These are phyloP conservation scores for Drymodes brunneopygia DNA, from an alignment of 2,113 vertebrate genomes.

Conservation along the genomic window DNA sequence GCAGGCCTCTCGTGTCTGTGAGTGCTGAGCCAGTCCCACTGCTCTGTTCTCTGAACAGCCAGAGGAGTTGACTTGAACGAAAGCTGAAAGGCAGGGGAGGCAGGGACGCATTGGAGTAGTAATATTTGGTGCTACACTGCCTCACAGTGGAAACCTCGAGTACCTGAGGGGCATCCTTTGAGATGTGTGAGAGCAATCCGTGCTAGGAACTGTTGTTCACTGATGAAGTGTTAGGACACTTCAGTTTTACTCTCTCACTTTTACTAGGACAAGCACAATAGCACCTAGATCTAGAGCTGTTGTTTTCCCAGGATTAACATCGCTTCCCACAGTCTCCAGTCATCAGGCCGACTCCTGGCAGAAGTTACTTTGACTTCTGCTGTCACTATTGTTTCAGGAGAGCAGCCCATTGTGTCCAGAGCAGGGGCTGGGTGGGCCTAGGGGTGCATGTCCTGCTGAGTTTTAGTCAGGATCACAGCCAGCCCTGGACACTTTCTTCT, in stretches of 20 bases:
- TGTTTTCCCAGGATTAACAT: neutral
- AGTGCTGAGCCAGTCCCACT: neutral
- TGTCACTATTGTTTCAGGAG: neutral
- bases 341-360: neutral
- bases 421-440: neutral
- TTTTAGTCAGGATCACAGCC: neutral
- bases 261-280: neutral
- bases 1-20: fast-evolving
- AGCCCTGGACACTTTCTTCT: neutral
- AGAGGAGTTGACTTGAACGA: neutral
- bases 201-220: neutral
- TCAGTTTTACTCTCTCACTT: neutral
- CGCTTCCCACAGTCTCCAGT: neutral
- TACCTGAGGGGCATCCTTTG: neutral
- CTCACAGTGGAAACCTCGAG: neutral
- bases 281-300: neutral
- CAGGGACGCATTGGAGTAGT: fast-evolving
- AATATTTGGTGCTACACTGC: neutral
- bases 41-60: neutral
- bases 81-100: neutral
- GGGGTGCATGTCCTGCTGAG: neutral
- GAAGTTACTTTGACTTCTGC: neutral
- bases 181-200: fast-evolving
- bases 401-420: neutral
- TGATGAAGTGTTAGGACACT: neutral